These are phyloP conservation scores for Cyrtorhinus lividipennis DNA, from an alignment of 1,140 invertebrate species.

Conservation along the genomic window DNA sequence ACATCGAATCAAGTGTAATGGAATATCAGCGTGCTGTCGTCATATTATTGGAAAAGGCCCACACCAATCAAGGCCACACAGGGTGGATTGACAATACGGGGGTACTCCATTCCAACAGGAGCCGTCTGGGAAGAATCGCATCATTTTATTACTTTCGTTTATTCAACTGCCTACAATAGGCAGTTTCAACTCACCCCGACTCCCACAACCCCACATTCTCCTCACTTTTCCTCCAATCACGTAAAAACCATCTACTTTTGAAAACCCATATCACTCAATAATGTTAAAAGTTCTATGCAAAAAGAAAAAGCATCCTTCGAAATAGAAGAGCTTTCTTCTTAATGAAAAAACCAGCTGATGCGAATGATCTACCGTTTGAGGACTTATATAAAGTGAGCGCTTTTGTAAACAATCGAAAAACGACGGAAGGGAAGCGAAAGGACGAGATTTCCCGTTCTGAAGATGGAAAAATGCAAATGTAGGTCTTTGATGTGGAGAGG, in stretches of 20 bases:
- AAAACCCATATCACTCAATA: slow-evolving; percentile 3
- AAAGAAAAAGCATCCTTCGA: not conserved
- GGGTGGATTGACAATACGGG: not conserved
- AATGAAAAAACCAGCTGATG: slow-evolving; percentile 9
- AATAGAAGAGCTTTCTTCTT: not conserved
- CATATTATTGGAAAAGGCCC: not conserved
- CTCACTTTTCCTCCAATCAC: not conserved
- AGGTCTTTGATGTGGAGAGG: slow-evolving; percentile 3
- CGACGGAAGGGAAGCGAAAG: not conserved
- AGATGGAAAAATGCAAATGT: slow-evolving; percentile 8
- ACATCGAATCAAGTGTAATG: not conserved
- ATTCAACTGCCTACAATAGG: not conserved
- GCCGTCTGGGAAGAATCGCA: not conserved
- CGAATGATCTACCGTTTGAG: slow-evolving; percentile 9
- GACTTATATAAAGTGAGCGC: slow-evolving; percentile 4
- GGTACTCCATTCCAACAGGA: not conserved
- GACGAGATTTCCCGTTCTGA: not conserved
- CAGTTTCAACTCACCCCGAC: too few relatives aligned
- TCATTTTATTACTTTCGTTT: slow-evolving; percentile 1
- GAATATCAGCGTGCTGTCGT: not conserved
- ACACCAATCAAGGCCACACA: not conserved
- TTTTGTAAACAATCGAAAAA: slow-evolving; percentile 5
- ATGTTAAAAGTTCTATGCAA: slow-evolving; percentile 8
- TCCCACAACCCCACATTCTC: too few relatives aligned
- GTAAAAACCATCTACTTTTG: slow-evolving; percentile 2